Evolutionary conservation across 2,888 invertebrate genomes (phyloP), one percentile per base, ranked within the genome.

Genomic region (Lasioglossum marginatum): DNA sequence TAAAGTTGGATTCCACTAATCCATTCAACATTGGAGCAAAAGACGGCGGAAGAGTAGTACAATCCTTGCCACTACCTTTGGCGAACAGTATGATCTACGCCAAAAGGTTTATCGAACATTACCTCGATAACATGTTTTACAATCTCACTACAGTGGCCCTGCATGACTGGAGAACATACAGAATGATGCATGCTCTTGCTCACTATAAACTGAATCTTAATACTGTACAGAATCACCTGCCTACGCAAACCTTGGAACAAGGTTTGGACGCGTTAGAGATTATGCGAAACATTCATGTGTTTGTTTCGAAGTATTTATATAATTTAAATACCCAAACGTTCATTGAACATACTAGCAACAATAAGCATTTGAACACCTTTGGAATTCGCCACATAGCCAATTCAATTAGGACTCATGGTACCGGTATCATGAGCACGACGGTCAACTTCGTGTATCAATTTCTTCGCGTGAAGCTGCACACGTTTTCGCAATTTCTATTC

Each of bases 91-190:
- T 92, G 83, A 91, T 94, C 86, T 94, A 81, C 80, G 91, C 90
- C 68, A 96, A 93, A 87, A 94, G 93, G 81, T 96, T 95, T 92
- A 97, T 99, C 14, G 99, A 99, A 94, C 97, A 98, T 93, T 99
- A 99, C 95, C 96, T 99, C 89, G 98, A 99, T 92, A 97, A 97
- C 89, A 99, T 98, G 94, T 99, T 99, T 95, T 99, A 99, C 95
- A 99, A 99, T 96, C 96, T 99, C 92, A 99, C 99, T 1, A 99
- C 99, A 1, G 99, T 99, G 48, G 99, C 99, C 12, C 96, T 99
- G 72, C 99, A 99, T 91, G 99, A 99, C 95, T 99, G 99, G 99
- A 98, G 98, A 95, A 99, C 99, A 0, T 99, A 99, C 94, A 98
- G 98, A 31, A 98, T 99, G 95, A 99, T 99, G 99, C 97, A 99